phyloP scores from a whole-genome alignment of 2,113 vertebrate genomes.

The Nematolebias whitei region DNA sequence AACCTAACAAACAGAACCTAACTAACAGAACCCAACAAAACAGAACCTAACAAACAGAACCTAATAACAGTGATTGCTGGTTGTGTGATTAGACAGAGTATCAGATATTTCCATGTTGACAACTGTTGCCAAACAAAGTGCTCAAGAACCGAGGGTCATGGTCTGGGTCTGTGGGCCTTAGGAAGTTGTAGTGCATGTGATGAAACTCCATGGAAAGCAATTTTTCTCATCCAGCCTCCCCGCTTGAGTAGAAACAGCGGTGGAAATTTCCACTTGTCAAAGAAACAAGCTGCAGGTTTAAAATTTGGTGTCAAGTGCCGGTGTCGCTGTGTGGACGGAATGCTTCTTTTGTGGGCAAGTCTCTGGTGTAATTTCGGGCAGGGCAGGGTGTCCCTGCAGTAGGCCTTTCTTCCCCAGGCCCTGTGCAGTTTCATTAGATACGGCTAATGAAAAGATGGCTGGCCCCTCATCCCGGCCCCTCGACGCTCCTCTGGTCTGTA shows the following conservation, averaged over 20 bases:
- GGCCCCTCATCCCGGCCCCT: conserved; percentile 66
- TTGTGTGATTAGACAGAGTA: conserved; percentile 68
- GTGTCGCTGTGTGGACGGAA: conserved; percentile 78
- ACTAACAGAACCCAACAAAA: too few relatives aligned
- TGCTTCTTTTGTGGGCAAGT: conserved; percentile 78
- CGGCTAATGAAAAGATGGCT: conserved; percentile 83
- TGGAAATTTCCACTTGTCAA: conserved; percentile 79
- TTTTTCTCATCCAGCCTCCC: conserved; percentile 51
- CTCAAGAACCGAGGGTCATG: conserved; percentile 19
- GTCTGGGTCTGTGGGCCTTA: background rate
- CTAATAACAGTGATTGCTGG: conserved; percentile 69
- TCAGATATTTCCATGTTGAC: conserved; percentile 75
- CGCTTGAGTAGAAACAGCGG: conserved; percentile 51
- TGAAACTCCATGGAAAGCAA: conserved; percentile 50
- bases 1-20: too few relatives aligned
- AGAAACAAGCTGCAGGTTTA: conserved; percentile 62
- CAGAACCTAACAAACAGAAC: conserved; percentile 64
- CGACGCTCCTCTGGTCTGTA: conserved; percentile 71
- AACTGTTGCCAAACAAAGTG: conserved; percentile 69
- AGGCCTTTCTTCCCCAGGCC: conserved; percentile 73
- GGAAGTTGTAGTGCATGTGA: conserved; percentile 39
- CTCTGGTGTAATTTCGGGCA: conserved; percentile 79
- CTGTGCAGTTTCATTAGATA: conserved; percentile 83
- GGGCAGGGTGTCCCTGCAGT: conserved; percentile 79
- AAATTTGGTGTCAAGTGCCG: conserved; percentile 78